Evolutionary conservation across 1,140 invertebrate genomes (phyloP), one percentile per base, ranked within the genome.

Genomic region (Drosophila ficusphila): DNA sequence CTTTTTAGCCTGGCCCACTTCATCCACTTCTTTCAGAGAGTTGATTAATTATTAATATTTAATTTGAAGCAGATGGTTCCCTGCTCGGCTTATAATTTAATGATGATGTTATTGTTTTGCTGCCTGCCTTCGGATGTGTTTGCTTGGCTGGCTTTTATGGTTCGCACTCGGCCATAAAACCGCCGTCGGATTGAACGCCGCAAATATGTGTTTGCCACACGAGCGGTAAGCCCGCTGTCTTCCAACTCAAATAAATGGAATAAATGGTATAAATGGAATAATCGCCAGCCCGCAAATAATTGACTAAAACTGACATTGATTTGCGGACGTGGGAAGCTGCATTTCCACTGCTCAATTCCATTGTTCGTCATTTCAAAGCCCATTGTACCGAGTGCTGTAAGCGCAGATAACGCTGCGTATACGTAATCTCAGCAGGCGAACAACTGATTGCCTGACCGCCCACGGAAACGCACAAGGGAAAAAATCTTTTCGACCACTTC

Each of bases 1-100:
- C 0, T 25, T 44, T 25, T 14, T 0, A 14, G 14, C 41, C 25
- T 25, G 12, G 3, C 23, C 6, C 16, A 23, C 23, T 25, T 42
- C n/a, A 42, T 41, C 38, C 38, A 18, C 19, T 8, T 4, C 21
- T 25, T 42, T 12, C 42, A 12, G 53, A 51, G 14, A 76, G 56
- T 61, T 58, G 72, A 68, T 72, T 76, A 81, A 81, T 79, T 76
- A 85, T 85, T 67, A 75, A 76, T 79, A 78, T 67, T 71, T 83
- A 83, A 75, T 83, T 64, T 49, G 54, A 18, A 54, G 16, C 79
- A 83, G 60, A 54, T 83, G 79, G 61, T 46, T 14, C 38, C 57
- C 44, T 33, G 8, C n/a, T 31, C 23, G 36, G 31, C 31, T 29
- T 47, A 25, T 38, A 38, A 16, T 70, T 58, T 33, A 27, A 69